Percentiles rank a stretch among this genome's conserved stretches.
Conservation (phyloP, 2,888 invertebrate genomes). For the Dolichomitus sp. region DNA sequence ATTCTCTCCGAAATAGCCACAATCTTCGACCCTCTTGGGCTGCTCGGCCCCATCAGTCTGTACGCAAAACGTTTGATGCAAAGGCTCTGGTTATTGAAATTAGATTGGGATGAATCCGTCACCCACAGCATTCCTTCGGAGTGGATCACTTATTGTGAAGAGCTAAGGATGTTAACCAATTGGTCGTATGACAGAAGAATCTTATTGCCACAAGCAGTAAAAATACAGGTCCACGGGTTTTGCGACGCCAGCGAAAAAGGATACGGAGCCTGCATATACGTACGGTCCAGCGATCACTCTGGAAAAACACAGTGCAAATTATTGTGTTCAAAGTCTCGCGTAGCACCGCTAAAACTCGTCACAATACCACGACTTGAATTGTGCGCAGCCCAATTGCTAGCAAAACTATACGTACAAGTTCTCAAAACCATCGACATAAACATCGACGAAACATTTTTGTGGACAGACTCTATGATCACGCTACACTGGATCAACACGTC, state of each 20-base stretch:
- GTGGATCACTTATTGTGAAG: slow-evolving; percentile 21
- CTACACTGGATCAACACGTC: too few species aligned
- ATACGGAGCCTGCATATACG: not conserved
- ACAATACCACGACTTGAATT: too few species aligned
- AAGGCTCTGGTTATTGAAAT: not conserved
- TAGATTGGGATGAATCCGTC: slow-evolving; percentile 21
- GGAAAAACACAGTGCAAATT: too few species aligned
- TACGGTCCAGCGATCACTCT: not conserved
- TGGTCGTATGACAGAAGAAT: slow-evolving; percentile 7
- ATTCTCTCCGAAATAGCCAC: not conserved
- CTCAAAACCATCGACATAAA: too few species aligned
- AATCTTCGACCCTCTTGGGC: not conserved
- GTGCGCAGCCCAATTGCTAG: too few species aligned
- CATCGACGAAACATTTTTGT: too few species aligned
- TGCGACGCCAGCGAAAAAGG: slow-evolving; percentile 9
- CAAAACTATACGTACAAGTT: too few species aligned
- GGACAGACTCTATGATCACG: too few species aligned
- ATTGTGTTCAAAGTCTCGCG: too few species aligned
- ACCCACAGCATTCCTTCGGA: not conserved
- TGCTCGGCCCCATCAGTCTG: not conserved
- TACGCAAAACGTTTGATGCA: not conserved
- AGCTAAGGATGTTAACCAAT: not conserved
- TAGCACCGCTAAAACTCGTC: too few species aligned
- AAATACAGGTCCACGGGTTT: not conserved
- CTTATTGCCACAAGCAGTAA: not conserved